Conservation (phyloP, 2,797 vertebrate genomes). For the Lacerta bilineata region DNA sequence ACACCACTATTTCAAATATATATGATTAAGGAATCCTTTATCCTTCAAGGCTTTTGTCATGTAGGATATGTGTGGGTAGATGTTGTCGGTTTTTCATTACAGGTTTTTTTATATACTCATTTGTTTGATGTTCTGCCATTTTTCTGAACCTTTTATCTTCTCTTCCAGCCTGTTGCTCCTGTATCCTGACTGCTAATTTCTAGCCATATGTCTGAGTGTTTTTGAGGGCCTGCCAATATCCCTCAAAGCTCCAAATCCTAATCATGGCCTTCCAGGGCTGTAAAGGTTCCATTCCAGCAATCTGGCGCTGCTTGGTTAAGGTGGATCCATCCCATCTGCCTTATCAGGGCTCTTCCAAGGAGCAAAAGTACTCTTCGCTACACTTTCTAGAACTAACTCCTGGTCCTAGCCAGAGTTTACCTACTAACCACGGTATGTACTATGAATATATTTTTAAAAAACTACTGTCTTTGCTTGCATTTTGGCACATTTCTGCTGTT, state of each 20-base stretch:
- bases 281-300: neutral
- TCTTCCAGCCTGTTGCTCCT: conserved; percentile 6
- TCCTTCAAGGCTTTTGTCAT: neutral
- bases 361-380: no score
- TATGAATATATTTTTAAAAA: no score
- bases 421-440: no score
- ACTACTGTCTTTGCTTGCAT: no score
- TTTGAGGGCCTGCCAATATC: neutral
- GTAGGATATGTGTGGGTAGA: no score
- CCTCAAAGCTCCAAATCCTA: neutral
- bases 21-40: neutral
- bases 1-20: neutral
- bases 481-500: no score
- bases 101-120: neutral
- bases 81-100: neutral
- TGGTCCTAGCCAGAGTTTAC: neutral
- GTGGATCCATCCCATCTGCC: neutral
- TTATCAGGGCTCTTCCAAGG: neutral
- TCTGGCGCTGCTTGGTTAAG: neutral
- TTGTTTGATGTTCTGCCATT: neutral
- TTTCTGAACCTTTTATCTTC: neutral
- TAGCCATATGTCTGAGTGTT: conserved; percentile 20
- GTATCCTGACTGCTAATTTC: conserved; percentile 8
- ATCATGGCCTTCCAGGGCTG: neutral
- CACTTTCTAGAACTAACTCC: neutral